Base-by-base conservation (phyloP, 2,888 invertebrate genomes). In the Pyrochroa serraticornis region DNA sequence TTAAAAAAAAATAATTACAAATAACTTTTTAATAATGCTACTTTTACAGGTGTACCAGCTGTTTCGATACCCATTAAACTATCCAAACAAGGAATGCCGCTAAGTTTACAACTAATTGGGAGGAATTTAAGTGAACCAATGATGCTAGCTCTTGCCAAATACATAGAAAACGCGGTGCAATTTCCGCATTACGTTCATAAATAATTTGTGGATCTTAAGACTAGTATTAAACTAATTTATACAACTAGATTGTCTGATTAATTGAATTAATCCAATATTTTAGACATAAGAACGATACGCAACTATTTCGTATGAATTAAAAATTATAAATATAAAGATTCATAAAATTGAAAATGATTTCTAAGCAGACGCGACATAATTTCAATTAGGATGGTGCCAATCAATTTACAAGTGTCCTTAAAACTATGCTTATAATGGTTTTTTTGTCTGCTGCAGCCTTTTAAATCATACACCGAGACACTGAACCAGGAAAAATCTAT, bases 31-130 rank as follows among this genome's bases (percentile, higher is more conserved):
- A 41, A 42, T 32, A 47, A 14, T 44, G 22, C 36, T 35, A 43
- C 22, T 32, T 12, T 74, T 74, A 9, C 73, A 87, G 87, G 88
- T 1, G 82, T 96, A 53, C 97, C 97, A 7, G 97, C 97, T 0
- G 77, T 97, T 12, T 90, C 90, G 2, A 79, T 97, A 60, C 97
- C 97, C 0, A 87, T 94, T 46, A 82, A 84, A 50, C 77, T 96
- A 31, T 93, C 95, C 0, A 78, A 77, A 30, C 83, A 84, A 49
- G 88, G 88, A 3, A 78, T 97, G 53, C 97, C 97, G 0, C 79
- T 97, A 8, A 89, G 95, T 44, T 75, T 97, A 44, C 97, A 97
- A 78, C 75, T 98, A 6, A 94, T 97, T 85, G 93, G 92, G 1
- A 89, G 88, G 1, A 83, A 82, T 65, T 84, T 92, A 49, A 87